Evolutionary conservation across 30 jellyfish, hydroid and myxozoan genomes (phyloP).

Genomic region (Nemopilema nomurai): DNA sequence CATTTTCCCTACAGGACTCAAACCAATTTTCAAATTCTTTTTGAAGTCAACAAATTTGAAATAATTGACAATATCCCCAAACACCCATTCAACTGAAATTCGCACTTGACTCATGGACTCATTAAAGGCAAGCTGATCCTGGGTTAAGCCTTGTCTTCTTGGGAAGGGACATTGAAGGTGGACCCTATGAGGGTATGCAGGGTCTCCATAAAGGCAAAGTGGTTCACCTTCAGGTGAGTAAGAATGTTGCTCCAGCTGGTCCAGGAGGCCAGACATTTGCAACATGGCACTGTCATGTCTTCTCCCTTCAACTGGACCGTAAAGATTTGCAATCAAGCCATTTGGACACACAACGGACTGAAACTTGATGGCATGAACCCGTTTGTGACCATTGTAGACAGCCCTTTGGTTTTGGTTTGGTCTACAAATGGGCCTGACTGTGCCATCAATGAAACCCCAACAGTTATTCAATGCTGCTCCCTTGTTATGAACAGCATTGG

Average conservation of each 20-base stretch:
- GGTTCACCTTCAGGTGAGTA: neutral
- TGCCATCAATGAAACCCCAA: conserved; percentile 57
- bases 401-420: conserved; percentile 43
- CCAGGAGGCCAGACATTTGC: conserved; percentile 16
- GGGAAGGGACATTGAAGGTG: conserved; percentile 15
- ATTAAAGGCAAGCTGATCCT: conserved; percentile 49
- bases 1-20: conserved; percentile 66
- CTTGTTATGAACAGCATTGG: conserved; percentile 9
- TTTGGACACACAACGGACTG: conserved; percentile 55
- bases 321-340: conserved; percentile 41
- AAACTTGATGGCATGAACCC: conserved; percentile 48
- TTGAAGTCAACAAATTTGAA: conserved; percentile 63
- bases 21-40: conserved; percentile 60
- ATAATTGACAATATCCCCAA: conserved; percentile 69
- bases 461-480: conserved; percentile 53
- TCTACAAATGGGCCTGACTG: conserved; percentile 47
- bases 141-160: conserved; percentile 36
- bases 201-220: conserved; percentile 1
- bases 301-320: conserved; percentile 48
- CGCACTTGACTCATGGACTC: conserved; percentile 63
- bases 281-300: conserved; percentile 29
- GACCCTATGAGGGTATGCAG: conserved; percentile 44
- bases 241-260: conserved; percentile 1
- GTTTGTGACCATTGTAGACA: conserved; percentile 56
- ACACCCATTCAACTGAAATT: conserved; percentile 76